phyloP scores from a whole-genome alignment of 2,113 vertebrate species.

The Microcebus tavaratra region DNA sequence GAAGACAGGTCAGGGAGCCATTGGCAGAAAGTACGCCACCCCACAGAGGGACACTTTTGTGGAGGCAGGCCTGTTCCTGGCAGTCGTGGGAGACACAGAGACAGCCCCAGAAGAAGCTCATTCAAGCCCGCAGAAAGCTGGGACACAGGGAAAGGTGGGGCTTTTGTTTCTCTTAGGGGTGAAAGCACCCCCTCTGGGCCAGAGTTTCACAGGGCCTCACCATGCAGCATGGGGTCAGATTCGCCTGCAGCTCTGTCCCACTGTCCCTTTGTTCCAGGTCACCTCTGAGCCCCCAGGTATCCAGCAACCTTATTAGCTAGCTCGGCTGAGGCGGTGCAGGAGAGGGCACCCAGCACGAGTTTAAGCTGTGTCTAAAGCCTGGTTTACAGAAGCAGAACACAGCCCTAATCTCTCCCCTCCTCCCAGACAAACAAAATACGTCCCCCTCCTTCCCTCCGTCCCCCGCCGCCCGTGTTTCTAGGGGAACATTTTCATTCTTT shows the following conservation, averaged over 20 bases:
- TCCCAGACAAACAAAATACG: background rate
- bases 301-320: background rate
- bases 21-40: constrained; percentile 72
- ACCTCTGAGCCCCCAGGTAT: background rate
- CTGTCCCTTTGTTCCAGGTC: background rate
- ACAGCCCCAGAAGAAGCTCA: constrained; percentile 37
- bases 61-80: background rate
- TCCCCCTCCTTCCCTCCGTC: too few species aligned
- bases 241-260: background rate
- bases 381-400: background rate
- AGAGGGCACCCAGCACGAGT: background rate
- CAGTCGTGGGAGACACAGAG: constrained; percentile 12
- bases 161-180: constrained; percentile 62
- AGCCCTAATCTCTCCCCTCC: too few species aligned
- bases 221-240: fast-evolving
- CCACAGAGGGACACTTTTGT: constrained; percentile 38
- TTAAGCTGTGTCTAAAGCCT: background rate
- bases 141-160: constrained; percentile 15
- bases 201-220: background rate
- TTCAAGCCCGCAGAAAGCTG: constrained; percentile 44
- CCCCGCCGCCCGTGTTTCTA: background rate
- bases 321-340: background rate
- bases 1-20: constrained; percentile 62
- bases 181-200: background rate
- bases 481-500: background rate